Base-by-base conservation (phyloP, 2,113 vertebrate species). In the Spizaetus ornatus region DNA sequence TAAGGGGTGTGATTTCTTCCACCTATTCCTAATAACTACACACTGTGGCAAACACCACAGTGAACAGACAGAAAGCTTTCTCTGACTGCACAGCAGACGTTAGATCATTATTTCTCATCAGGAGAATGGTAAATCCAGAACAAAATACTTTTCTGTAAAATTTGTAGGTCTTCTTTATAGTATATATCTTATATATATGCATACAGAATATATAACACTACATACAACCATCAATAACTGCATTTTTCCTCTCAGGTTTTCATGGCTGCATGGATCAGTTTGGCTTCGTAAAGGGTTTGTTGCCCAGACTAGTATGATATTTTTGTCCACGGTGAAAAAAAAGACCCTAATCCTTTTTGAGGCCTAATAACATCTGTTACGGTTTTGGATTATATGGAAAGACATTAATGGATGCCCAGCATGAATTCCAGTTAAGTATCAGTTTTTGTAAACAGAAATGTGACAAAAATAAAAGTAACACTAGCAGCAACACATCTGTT, bases 401-500 rank as follows among this genome's bases (percentile, higher is more conserved):
- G 62, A 78, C 26, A 48, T 80, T 90, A 95, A 94, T 93, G 63
- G 77, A 93, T 93, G 40, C 53, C 61, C 59, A 92, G 90, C 88
- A 94, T 89, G 95, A 98, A 97, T 98, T 98, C 97, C 97, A 98
- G 95, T 98, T 96, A 97, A 98, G 96, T 98, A 98, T 97, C 98
- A 98, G 97, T 98, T 88, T 77, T 17, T 85, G 73, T 98, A 98
- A 98, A 98, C 97, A 98, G 91, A 63, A 77, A 73, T 59, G 89
- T 50, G 96, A 97, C 98, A 97, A 98, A 98, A 98, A 98, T 97
- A 93, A 93, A 95, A 97, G 77, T 71, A 92, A 80, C 52, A 71
- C 50, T 77, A 95, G 77, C 83, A 90, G 85, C 36, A 86, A 69
- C 50, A 69, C 61, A 76, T 92, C 74, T 95, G 65, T 92, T 97